Conservation (phyloP, 2,888 invertebrate genomes). For the Geophilus truncorum region DNA sequence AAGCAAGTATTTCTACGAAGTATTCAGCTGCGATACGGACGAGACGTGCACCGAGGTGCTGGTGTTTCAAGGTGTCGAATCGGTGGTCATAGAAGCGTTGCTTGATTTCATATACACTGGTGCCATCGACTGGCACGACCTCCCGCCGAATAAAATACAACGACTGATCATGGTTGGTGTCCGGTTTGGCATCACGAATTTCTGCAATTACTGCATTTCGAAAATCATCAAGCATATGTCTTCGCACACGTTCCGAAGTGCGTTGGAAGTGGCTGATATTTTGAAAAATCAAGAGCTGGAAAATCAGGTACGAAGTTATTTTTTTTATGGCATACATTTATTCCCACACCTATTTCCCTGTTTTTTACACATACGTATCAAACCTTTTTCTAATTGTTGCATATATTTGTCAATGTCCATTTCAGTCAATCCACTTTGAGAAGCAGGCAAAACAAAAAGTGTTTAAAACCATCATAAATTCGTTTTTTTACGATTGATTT, state of each 20-base stretch:
- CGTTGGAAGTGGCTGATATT: background rate
- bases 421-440: no score
- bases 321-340: no score
- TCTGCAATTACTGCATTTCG: background rate
- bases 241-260: background rate
- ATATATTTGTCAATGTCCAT: no score
- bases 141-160: conserved; percentile 13
- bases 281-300: conserved; percentile 28
- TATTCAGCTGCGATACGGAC: background rate
- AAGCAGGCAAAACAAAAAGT: no score
- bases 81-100: background rate
- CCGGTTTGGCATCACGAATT: background rate
- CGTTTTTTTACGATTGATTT: no score
- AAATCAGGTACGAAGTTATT: no score
- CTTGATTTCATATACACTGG: conserved; percentile 29
- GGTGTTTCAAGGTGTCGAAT: background rate
- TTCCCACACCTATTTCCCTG: no score
- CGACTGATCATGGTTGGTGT: background rate
- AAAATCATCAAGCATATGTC: background rate
- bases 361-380: no score
- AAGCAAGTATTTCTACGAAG: conserved; percentile 18
- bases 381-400: no score
- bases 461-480: no score
- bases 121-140: background rate
- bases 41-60: background rate